Evolutionary conservation across 2,888 invertebrate species (phyloP).

Genomic region (Ormyrus nitidulus): DNA sequence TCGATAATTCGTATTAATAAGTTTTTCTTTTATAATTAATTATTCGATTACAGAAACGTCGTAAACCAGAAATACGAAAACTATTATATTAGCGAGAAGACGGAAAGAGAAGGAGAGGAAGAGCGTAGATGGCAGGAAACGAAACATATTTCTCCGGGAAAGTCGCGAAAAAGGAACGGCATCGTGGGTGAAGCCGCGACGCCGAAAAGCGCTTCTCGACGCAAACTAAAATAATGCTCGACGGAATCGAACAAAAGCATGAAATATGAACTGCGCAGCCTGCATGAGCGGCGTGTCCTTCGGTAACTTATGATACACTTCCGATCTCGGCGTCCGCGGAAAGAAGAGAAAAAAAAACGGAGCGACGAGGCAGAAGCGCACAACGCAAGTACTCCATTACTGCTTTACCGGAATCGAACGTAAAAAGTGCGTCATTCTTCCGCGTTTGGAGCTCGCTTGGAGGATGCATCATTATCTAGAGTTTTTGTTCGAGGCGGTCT

Average conservation of each 20-base stretch:
- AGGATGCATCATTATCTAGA: slow-evolving; percentile 23
- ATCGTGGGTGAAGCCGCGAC: slow-evolving; percentile 63
- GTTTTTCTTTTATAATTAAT: no score
- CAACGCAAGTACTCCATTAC: slow-evolving; percentile 47
- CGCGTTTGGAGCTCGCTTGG: slow-evolving; percentile 14
- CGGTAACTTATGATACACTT: slow-evolving; percentile 74
- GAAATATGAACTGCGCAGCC: slow-evolving; percentile 69
- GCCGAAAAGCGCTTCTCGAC: slow-evolving; percentile 71
- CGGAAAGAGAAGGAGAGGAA: background rate
- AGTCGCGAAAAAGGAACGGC: slow-evolving; percentile 36
- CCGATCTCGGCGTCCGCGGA: slow-evolving; percentile 64
- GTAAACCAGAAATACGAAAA: no score
- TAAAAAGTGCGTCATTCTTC: slow-evolving; percentile 55
- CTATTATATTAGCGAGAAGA: background rate
- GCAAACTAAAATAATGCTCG: slow-evolving; percentile 74
- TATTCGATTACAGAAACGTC: no score
- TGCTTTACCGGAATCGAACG: slow-evolving; percentile 34
- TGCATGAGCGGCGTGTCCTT: slow-evolving; percentile 60
- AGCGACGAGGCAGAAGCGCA: slow-evolving; percentile 19
- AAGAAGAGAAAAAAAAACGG: slow-evolving; percentile 54
- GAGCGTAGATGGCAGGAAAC: slow-evolving; percentile 63
- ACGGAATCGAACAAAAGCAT: slow-evolving; percentile 75
- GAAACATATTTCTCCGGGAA: slow-evolving; percentile 70
- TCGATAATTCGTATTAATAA: no score
- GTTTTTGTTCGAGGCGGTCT: background rate